These are phyloP conservation scores for Neosilurus hyrtlii DNA, from an alignment of 2,797 vertebrate genomes.

Conservation along the genomic window DNA sequence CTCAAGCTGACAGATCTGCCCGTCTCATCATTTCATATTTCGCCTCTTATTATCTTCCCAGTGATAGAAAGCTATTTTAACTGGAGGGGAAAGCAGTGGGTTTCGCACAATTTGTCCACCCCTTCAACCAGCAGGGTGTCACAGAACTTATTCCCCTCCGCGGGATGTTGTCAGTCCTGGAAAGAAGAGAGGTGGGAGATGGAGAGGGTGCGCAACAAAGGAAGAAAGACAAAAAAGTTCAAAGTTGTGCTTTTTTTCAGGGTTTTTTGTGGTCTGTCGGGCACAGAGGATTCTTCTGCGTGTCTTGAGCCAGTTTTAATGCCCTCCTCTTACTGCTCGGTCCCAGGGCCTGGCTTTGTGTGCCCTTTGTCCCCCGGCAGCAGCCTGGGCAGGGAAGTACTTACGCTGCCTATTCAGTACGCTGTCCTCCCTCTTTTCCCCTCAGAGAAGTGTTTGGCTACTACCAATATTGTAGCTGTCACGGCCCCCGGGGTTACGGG, in stretches of 20 bases:
- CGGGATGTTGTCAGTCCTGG: conserved; percentile 54
- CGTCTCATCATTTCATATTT: conserved; percentile 44
- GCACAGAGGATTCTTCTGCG: conserved; percentile 45
- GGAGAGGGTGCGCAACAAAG: conserved; percentile 44
- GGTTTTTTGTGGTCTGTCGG: conserved; percentile 30
- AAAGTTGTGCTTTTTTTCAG: conserved; percentile 44
- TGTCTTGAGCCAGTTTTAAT: conserved; percentile 57
- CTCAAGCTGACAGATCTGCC: conserved; percentile 7
- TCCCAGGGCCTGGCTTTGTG: conserved; percentile 48
- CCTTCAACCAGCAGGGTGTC: conserved; percentile 54
- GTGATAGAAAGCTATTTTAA: conserved; percentile 54
- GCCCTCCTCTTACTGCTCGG: conserved; percentile 50
- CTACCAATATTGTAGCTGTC: conserved; percentile 65
- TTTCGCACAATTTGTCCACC: conserved; percentile 43
- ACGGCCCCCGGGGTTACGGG: conserved; percentile 59
- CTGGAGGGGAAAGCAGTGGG: conserved; percentile 39
- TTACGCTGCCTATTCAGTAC: conserved; percentile 56
- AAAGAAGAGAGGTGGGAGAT: conserved; percentile 38
- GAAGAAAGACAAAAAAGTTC: conserved; percentile 53
- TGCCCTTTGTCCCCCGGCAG: conserved; percentile 57
- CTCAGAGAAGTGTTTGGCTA: conserved; percentile 59
- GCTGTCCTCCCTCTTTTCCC: conserved; percentile 34
- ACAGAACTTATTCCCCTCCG: conserved; percentile 50
- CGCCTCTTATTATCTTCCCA: conserved; percentile 47
- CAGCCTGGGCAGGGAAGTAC: conserved; percentile 56